Conservation (phyloP, 92 coral and sea anemone genomes). For the Bergia puertoricense region DNA sequence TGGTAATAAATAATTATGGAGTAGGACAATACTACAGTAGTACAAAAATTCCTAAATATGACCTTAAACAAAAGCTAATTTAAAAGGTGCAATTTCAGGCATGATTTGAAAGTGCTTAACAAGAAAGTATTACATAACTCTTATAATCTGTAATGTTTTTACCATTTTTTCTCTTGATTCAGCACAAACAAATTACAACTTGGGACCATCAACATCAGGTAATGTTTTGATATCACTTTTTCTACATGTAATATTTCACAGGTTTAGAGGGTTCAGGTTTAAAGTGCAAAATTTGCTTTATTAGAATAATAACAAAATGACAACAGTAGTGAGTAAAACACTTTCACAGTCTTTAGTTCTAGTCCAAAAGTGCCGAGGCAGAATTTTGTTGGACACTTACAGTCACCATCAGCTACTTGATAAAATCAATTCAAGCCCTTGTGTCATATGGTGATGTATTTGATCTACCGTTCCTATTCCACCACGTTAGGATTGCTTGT, state of each 20-base stretch:
- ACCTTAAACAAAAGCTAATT: too few relatives aligned
- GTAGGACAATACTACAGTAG: too few relatives aligned
- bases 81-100: too few relatives aligned
- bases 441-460: conserved; percentile 7
- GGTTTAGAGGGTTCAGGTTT: not conserved
- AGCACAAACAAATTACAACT: conserved; percentile 2
- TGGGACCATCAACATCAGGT: conserved; percentile 13
- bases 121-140: too few relatives aligned
- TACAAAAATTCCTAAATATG: too few relatives aligned
- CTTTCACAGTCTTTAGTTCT: conserved; percentile 15
- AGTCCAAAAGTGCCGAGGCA: conserved; percentile 8
- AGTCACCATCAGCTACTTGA: conserved; percentile 15
- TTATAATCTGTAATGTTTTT: too few relatives aligned
- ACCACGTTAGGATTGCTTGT: not conserved
- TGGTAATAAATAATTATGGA: too few relatives aligned
- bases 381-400: conserved; percentile 3
- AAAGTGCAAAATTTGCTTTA: not conserved
- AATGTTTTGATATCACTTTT: not conserved
- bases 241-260: not conserved
- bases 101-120: too few relatives aligned
- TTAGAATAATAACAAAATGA: conserved; percentile 18
- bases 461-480: not conserved
- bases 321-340: not conserved
- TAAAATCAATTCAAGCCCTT: conserved; percentile 20
- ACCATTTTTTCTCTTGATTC: not conserved